These are phyloP conservation scores for Cettia cetti DNA, from an alignment of 2,113 vertebrate species.

Conservation along the genomic window DNA sequence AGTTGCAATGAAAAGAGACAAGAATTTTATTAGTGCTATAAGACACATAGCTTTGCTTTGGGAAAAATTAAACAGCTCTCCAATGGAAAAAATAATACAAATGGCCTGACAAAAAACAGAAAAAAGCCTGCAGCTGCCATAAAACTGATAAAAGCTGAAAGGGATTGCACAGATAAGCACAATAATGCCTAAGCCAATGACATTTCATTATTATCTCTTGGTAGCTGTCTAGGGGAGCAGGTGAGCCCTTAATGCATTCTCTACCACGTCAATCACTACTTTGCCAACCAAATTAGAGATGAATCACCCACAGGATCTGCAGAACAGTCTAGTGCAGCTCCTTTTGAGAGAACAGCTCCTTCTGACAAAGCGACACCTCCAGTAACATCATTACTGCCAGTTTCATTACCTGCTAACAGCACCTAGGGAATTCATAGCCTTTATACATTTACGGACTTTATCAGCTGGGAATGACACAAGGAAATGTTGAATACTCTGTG, in stretches of 20 bases:
- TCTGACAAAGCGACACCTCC: neutral
- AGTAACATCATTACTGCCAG: neutral
- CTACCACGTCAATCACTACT: neutral
- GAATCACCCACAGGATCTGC: neutral
- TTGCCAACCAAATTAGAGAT: neutral
- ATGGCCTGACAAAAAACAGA: slow-evolving; percentile 46
- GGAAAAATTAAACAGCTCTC: slow-evolving; percentile 55
- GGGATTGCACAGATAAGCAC: slow-evolving; percentile 31
- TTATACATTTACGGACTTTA: neutral
- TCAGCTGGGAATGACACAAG: neutral
- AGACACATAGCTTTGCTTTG: slow-evolving; percentile 25
- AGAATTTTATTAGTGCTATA: slow-evolving; percentile 68
- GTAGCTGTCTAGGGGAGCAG: neutral
- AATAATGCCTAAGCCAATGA: slow-evolving; percentile 40
- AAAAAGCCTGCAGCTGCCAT: neutral
- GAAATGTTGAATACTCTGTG: neutral
- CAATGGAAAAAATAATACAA: slow-evolving; percentile 51
- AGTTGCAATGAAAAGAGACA: slow-evolving; percentile 62
- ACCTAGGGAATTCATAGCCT: neutral
- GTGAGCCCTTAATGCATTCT: neutral
- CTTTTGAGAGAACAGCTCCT: neutral
- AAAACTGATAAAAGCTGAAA: slow-evolving; percentile 56
- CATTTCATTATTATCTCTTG: slow-evolving; percentile 34
- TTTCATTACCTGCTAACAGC: neutral
- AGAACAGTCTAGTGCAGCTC: neutral